These are phyloP conservation scores for Miniopterus natalensis DNA, from an alignment of 2,113 vertebrate genomes.

Conservation along the genomic window DNA sequence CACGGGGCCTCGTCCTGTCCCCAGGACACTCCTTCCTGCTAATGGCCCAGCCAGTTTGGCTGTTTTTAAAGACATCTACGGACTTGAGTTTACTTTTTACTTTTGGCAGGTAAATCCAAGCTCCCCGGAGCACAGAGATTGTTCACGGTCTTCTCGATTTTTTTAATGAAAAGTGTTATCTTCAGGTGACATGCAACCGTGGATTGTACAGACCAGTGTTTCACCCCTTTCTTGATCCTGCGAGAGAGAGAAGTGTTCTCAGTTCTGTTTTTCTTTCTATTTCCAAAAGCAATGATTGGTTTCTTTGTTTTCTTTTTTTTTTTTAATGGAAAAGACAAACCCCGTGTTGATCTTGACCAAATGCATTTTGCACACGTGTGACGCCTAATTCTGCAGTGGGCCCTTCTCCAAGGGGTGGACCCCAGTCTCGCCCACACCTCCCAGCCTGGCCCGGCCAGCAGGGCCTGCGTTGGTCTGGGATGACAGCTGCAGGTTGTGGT, in stretches of 20 bases:
- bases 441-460: slow-evolving; percentile 80
- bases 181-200: slow-evolving; percentile 87
- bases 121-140: slow-evolving; percentile 91
- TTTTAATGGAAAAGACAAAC: slow-evolving; percentile 79
- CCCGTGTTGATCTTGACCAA: slow-evolving; percentile 94
- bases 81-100: slow-evolving; percentile 87
- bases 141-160: slow-evolving; percentile 85
- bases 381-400: slow-evolving; percentile 87
- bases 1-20: background rate
- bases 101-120: slow-evolving; percentile 87
- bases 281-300: slow-evolving; percentile 58
- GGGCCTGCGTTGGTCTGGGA: slow-evolving; percentile 82
- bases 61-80: slow-evolving; percentile 75
- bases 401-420: slow-evolving; percentile 88
- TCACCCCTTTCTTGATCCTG: slow-evolving; percentile 86
- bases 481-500: slow-evolving; percentile 82
- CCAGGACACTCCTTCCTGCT: slow-evolving; percentile 51
- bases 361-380: slow-evolving; percentile 98
- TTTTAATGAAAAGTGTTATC: slow-evolving; percentile 87
- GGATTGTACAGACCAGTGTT: slow-evolving; percentile 90
- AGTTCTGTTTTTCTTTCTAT: slow-evolving; percentile 70
- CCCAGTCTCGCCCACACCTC: slow-evolving; percentile 82
- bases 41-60: slow-evolving; percentile 52
- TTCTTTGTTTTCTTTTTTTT: slow-evolving; percentile 73
- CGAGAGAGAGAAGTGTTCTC: slow-evolving; percentile 76